phyloP scores from a whole-genome alignment of 2,113 vertebrate species.

The Columba janthina region DNA sequence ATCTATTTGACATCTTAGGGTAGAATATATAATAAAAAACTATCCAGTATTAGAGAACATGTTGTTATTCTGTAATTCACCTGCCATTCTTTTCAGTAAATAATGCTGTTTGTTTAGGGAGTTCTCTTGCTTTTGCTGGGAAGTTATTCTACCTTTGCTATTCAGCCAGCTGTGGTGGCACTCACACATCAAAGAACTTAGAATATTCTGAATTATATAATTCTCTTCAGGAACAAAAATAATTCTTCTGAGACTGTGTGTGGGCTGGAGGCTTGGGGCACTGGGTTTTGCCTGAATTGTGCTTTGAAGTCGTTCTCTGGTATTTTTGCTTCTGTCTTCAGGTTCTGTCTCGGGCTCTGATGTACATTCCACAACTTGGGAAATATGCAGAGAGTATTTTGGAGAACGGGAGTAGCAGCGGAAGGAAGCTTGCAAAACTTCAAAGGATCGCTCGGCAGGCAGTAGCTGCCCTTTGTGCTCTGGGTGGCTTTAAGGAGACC shows the following conservation, averaged over 20 bases:
- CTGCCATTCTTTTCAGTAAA: background rate
- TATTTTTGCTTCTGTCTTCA: constrained; percentile 52
- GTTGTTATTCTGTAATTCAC: background rate
- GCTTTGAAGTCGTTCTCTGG: constrained; percentile 11
- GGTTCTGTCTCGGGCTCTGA: constrained; percentile 94
- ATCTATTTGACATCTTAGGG: background rate
- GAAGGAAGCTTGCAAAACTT: constrained; percentile 92
- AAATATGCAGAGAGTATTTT: constrained; percentile 96
- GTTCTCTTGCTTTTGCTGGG: background rate
- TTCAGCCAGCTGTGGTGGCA: background rate
- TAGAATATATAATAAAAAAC: background rate
- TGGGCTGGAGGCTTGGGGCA: constrained; percentile 16
- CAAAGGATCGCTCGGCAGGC: constrained; percentile 95
- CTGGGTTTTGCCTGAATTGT: background rate
- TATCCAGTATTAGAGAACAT: background rate
- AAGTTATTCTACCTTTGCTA: background rate
- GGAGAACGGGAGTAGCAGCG: constrained; percentile 93
- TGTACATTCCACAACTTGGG: constrained; percentile 97
- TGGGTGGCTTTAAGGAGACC: constrained; percentile 97
- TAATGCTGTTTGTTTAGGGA: background rate
- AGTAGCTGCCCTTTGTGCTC: constrained; percentile 93
- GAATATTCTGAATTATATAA: background rate
- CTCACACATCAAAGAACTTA: background rate
- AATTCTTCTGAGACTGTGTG: constrained; percentile 28
- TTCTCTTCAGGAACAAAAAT: constrained; percentile 1